Base-by-base conservation (phyloP, 2,888 invertebrate species). In the Tinea pellionella region DNA sequence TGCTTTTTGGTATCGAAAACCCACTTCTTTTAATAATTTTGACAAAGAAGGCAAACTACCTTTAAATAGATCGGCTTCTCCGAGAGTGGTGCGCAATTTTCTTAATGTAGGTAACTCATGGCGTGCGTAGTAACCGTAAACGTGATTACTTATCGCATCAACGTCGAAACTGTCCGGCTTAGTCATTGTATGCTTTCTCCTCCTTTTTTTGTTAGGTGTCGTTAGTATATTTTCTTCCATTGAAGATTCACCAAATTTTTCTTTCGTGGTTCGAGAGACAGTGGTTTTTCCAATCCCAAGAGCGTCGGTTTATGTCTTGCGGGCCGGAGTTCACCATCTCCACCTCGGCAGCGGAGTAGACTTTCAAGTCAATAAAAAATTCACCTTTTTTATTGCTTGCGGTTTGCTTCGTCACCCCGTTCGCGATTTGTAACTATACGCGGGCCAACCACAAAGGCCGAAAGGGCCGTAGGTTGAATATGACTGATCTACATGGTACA, bases 331-430 rank as follows among this genome's bases (percentile, higher is more conserved):
- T 65, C 63, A 62, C 64, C 47, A n/a, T 64, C 59, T 16, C 51
- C n/a, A 8, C 64, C 64, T 9, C 63, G 61, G 16, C 62, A n/a
- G n/a, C 63, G 62, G 64, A 66, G 58, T 65, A 63, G 2, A 63
- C 61, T 9, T 62, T 63, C 51, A 66, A 61, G n/a, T 62, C 60
- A 18, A 63, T 47, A 7, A 63, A 61, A 60, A 64, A 61, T 42
- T 63, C 63, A 19, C 62, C 62, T 16, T 16, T 55, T 63, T 62
- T 59, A 43, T 16, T 62, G 61, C 62, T 57, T 53, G 62, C 62
- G 60, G 60, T 61, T 30, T 61, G 62, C 43, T 51, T 61, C 13
- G 19, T 29, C n/a, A n/a, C n/a, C 30, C 60, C 61, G 59, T 61
- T 63, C 57, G 61, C 62, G 59, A 64, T 63, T 62, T 61, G 24